Conservation (phyloP, 1,140 invertebrate genomes). For the Atta texana region DNA sequence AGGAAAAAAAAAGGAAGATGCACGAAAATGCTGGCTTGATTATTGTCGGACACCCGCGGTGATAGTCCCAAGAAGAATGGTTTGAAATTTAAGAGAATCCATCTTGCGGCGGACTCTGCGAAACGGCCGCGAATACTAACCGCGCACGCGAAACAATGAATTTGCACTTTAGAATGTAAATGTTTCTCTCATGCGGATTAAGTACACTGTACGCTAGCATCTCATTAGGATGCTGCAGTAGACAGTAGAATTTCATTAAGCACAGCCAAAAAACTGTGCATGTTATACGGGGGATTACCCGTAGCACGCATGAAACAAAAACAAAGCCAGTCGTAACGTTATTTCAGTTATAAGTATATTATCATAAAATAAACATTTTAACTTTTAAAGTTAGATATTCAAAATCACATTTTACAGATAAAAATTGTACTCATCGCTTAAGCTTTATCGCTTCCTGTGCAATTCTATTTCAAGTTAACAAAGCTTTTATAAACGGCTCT, state of each 20-base stretch:
- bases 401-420: not conserved
- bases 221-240: slow-evolving; percentile 52
- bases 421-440: not conserved
- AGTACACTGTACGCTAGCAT: slow-evolving; percentile 43
- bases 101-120: slow-evolving; percentile 40
- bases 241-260: slow-evolving; percentile 56
- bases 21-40: slow-evolving; percentile 25
- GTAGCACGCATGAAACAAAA: not conserved
- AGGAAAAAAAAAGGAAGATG: not conserved
- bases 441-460: not conserved
- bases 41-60: slow-evolving; percentile 30
- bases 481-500: not conserved
- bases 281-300: slow-evolving; percentile 8
- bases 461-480: not conserved
- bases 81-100: slow-evolving; percentile 54
- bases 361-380: slow-evolving; percentile 5
- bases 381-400: slow-evolving; percentile 1
- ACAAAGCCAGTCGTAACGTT: not conserved
- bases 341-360: not conserved
- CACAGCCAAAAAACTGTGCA: slow-evolving; percentile 28
- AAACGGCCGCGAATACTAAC: slow-evolving; percentile 41
- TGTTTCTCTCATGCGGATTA: slow-evolving; percentile 60
- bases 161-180: slow-evolving; percentile 60
- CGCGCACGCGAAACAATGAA: slow-evolving; percentile 54
- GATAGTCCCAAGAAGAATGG: slow-evolving; percentile 32